These are phyloP conservation scores for Ichneumoninae sp. DNA, from an alignment of 2,888 invertebrate species.

Conservation along the genomic window DNA sequence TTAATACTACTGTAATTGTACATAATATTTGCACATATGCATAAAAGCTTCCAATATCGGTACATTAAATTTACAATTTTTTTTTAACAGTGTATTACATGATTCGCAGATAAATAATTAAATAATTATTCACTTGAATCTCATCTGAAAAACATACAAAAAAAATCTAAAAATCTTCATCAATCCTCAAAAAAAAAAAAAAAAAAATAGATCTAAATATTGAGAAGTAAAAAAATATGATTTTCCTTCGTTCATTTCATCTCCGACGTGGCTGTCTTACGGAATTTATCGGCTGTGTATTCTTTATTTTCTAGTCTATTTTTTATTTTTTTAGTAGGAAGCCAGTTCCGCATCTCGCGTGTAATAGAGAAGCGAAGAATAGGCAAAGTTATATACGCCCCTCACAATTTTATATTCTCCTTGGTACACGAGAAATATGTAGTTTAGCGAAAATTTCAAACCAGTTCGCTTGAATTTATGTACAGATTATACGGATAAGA, in stretches of 20 bases:
- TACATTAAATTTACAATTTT: no score
- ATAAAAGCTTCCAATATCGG: no score
- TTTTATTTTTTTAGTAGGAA: neutral
- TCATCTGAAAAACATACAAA: no score
- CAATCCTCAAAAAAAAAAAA: no score
- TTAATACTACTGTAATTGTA: no score
- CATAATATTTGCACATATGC: no score
- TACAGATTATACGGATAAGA: slow-evolving; percentile 4
- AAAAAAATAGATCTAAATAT: neutral
- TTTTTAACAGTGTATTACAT: no score
- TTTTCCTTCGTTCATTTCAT: neutral
- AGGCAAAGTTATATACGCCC: neutral
- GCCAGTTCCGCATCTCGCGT: neutral
- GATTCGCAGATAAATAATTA: no score
- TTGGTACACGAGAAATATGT: neutral
- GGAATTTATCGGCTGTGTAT: neutral
- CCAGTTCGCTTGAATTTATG: slow-evolving; percentile 4
- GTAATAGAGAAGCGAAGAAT: neutral
- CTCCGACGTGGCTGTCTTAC: neutral
- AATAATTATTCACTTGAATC: no score
- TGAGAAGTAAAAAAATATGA: neutral
- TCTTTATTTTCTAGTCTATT: neutral
- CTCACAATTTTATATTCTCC: neutral
- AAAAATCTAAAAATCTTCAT: no score
- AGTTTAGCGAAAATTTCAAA: neutral